Base-by-base conservation (phyloP, 2,888 invertebrate genomes). In the Tenthredo distinguenda region DNA sequence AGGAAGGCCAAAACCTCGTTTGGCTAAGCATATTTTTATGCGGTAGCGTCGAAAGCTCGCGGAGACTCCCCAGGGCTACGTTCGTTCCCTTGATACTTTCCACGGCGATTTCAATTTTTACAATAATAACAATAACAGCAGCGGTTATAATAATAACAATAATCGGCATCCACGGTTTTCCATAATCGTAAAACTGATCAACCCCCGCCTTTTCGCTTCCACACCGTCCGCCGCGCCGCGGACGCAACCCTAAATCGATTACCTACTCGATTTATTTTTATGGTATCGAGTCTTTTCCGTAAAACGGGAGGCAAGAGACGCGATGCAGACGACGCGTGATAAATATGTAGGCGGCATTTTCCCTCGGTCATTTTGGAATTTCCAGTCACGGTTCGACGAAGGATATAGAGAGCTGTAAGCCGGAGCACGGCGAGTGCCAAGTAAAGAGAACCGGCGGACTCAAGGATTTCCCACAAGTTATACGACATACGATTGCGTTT, bases 101-200 rank as follows among this genome's bases (percentile, higher is more conserved):
- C 72, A 31, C 76, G 50, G 77, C 58, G 81, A 81, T 71, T 65
- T 65, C 68, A 83, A 68, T 68, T 71, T 40, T 50, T 47, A 31
- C 47, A 58, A 47, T 81, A 62, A 62, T 81, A 83, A 83, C 18
- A 83, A 43, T 68, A 83, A 83, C 83, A 47, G 62, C n/a, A 31
- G 40, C 10, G 81, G 62, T 58, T 21, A 81, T 81, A 37, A 81
- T 68, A 43, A 83, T 50, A 68, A 83, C 50, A 87, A 87, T 89
- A 88, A 89, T 87, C 87, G 85, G 77, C 86, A 72, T 86, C 84
- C 84, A 87, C 88, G 86, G 86, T 86, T 87, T 88, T 87, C 87
- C 87, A 87, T 88, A 87, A 88, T 88, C 88, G 86, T 88, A 88
- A 88, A 89, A 87, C 86, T 77, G 87, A 87, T 88, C 87, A 58